phyloP scores from a whole-genome alignment of 1,140 invertebrate genomes.

The Cotesia vestalis region DNA sequence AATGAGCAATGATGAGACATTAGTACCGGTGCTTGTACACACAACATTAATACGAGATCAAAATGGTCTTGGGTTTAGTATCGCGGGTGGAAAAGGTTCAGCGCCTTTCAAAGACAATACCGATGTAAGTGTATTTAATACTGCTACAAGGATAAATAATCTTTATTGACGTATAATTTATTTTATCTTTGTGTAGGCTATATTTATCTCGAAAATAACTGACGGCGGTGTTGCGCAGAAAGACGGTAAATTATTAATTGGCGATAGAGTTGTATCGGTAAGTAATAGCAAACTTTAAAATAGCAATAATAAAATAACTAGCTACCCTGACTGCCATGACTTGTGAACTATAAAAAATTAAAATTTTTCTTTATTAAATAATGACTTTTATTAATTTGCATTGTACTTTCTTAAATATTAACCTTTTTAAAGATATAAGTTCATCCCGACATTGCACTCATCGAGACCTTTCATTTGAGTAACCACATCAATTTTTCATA shows the following conservation, averaged over 20 bases:
- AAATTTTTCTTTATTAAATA: too few relatives aligned
- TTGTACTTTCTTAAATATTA: too few relatives aligned
- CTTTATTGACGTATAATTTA: constrained; percentile 10
- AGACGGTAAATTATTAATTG: constrained; percentile 92
- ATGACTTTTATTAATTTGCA: too few relatives aligned
- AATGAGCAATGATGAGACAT: constrained; percentile 52
- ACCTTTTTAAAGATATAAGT: too few relatives aligned
- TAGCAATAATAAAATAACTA: neutral
- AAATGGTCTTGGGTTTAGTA: constrained; percentile 92
- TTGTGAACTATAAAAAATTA: too few relatives aligned
- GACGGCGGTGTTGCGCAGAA: constrained; percentile 90
- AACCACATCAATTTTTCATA: too few relatives aligned
- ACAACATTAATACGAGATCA: constrained; percentile 91
- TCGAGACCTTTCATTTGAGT: too few relatives aligned
- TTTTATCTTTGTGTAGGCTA: constrained; percentile 74
- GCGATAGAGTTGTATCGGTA: constrained; percentile 92
- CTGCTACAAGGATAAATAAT: constrained; percentile 3
- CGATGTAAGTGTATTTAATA: constrained; percentile 64
- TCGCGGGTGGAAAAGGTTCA: constrained; percentile 92
- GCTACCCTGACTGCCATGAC: too few relatives aligned
- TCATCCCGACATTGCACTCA: too few relatives aligned
- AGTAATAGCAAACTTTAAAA: constrained; percentile 57
- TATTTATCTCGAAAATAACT: constrained; percentile 93
- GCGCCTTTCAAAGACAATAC: constrained; percentile 78
- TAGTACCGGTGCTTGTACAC: constrained; percentile 70